phyloP scores from a whole-genome alignment of 2,113 vertebrate species.

The Oceanites oceanicus region DNA sequence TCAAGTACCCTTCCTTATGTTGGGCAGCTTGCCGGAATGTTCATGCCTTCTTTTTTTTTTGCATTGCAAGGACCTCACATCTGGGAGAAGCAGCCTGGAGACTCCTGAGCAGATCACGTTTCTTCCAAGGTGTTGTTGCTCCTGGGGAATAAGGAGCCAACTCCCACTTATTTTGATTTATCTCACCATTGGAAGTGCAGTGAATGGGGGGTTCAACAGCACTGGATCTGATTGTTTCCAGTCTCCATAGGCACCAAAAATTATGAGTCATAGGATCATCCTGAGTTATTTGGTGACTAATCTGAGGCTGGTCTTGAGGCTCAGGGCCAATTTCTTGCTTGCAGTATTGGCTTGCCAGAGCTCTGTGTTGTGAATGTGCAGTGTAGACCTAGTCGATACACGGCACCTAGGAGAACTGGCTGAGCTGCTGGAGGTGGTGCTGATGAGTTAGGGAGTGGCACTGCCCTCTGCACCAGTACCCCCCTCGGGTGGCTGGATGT shows the following conservation, averaged over 20 bases:
- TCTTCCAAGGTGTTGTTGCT: not conserved
- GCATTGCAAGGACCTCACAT: not conserved
- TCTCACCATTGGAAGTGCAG: not conserved
- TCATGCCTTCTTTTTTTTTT: not conserved
- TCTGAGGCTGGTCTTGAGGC: conserved; percentile 1
- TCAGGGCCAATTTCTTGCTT: not conserved
- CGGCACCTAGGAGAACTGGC: not conserved
- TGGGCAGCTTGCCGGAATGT: not conserved
- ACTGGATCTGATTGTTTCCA: not conserved
- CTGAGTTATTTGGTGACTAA: conserved; percentile 36
- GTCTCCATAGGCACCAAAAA: not conserved
- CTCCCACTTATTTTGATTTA: not conserved
- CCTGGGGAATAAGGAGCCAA: not conserved
- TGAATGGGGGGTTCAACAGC: not conserved
- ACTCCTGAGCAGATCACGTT: not conserved
- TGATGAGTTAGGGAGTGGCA: conserved; percentile 24
- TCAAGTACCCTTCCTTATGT: not conserved
- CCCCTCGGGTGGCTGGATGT: not conserved
- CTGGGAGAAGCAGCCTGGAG: not conserved
- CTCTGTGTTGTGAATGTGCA: not conserved
- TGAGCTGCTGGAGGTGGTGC: not conserved
- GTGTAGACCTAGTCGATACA: not conserved
- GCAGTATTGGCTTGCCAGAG: not conserved
- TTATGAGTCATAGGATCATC: conserved; percentile 20
- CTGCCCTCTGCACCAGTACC: conserved; percentile 35